Evolutionary conservation across 1,140 invertebrate genomes (phyloP), one percentile per base, ranked within the genome.

Genomic region (Goniozus legneri): DNA sequence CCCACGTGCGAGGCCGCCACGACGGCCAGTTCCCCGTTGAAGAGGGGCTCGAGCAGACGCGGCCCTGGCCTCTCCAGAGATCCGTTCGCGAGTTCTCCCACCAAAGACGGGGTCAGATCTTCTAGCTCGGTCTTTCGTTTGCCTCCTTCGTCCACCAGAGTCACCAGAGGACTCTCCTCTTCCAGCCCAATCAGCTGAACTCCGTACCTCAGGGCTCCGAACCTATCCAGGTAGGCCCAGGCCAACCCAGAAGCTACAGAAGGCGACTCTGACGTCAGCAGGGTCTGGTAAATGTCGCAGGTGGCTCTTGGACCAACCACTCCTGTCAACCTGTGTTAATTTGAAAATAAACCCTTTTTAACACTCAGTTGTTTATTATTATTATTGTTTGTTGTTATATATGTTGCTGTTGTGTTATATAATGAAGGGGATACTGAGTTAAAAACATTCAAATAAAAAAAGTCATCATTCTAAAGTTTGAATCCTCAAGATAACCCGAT

Each of bases 281-380:
- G 67, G 0, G 85, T 80, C 54, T 91, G 88, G 65, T 89, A 91
- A 32, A 92, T 78, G 67, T 93, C 89, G 61, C 90, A 92, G 6
- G 84, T 84, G 1, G 83, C 82, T 43, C 84, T 80, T 8, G 87
- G 84, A 4, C 84, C 76, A 3, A 91, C 81, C 10, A 73, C 70
- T 0, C 89, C 88, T 12, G 75, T 77, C 7, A 91, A 73, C n/a
- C n/a, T n/a, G n/a, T n/a, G n/a, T n/a, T n/a, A n/a, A n/a, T n/a
- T n/a, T n/a, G n/a, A n/a, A n/a, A n/a, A n/a, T n/a, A n/a, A n/a
- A n/a, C n/a, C n/a, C n/a, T n/a, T n/a, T n/a, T n/a, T n/a, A n/a
- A n/a, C n/a, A n/a, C n/a, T n/a, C n/a, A n/a, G n/a, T n/a, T n/a
- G n/a, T n/a, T n/a, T n/a, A n/a, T n/a, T n/a, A n/a, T n/a, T n/a